Conservation (phyloP, 2,113 vertebrate species). For the Gracilinanus agilis region DNA sequence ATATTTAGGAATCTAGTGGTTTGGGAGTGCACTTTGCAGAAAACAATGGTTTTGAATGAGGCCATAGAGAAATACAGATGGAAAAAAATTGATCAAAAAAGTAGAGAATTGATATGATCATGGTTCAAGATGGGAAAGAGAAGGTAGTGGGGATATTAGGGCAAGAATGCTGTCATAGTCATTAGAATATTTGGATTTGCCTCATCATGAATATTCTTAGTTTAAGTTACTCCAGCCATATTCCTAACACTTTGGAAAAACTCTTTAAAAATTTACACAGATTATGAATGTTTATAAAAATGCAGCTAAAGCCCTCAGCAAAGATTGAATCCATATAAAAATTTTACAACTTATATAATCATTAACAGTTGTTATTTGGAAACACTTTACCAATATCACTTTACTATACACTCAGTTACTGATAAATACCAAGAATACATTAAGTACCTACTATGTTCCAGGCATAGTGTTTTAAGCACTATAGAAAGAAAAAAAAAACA, state of each 20-base stretch:
- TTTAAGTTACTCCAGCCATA: neutral
- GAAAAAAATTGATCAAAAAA: neutral
- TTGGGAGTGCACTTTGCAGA: too few species aligned
- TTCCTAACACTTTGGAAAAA: neutral
- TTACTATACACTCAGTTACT: neutral
- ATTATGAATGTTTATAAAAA: neutral
- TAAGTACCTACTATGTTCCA: neutral
- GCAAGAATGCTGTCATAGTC: neutral
- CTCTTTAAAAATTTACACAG: neutral
- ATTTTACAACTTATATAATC: neutral
- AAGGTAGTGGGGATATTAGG: neutral
- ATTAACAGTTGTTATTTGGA: neutral
- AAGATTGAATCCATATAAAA: neutral
- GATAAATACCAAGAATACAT: neutral
- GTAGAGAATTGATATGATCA: neutral
- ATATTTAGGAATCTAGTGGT: too few species aligned
- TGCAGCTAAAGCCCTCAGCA: neutral
- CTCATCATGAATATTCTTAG: neutral
- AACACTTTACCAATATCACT: neutral
- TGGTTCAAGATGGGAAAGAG: neutral
- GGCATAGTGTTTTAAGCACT: neutral
- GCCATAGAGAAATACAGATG: neutral
- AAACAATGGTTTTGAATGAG: too few species aligned
- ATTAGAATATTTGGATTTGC: neutral
- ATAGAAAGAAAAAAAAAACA: neutral